Conservation (phyloP, 2,888 invertebrate genomes). For the Glyphotaelius pellucidus region DNA sequence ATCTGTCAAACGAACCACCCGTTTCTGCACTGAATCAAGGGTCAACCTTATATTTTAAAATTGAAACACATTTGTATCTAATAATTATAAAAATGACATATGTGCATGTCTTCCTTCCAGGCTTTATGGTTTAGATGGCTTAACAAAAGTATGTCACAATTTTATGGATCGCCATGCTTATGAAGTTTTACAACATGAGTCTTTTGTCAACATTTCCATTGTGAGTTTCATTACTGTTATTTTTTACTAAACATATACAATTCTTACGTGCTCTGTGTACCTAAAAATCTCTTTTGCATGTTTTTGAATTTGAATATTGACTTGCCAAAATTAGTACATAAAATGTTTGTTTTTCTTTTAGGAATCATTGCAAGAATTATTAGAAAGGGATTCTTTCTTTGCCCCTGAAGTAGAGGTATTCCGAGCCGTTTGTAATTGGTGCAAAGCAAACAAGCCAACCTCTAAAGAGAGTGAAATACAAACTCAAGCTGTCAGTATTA, state of each 20-base stretch:
- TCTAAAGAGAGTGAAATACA: slow-evolving; percentile 80
- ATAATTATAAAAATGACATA: not conserved
- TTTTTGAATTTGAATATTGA: not conserved
- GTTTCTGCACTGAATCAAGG: no score
- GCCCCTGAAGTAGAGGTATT: slow-evolving; percentile 98
- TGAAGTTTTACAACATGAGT: slow-evolving; percentile 89
- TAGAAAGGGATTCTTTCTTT: slow-evolving; percentile 96
- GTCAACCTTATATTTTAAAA: no score
- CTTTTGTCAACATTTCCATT: slow-evolving; percentile 89
- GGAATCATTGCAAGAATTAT: slow-evolving; percentile 89
- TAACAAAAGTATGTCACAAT: slow-evolving; percentile 89
- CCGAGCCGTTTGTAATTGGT: slow-evolving; percentile 92
- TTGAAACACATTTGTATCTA: no score
- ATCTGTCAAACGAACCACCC: no score
- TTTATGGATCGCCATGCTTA: slow-evolving; percentile 94
- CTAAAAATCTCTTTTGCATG: not conserved
- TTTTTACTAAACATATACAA: not conserved
- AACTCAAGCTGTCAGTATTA: slow-evolving; percentile 67
- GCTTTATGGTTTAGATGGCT: slow-evolving; percentile 81
- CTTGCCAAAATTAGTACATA: not conserved
- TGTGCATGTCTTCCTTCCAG: slow-evolving; percentile 68
- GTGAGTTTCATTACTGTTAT: slow-evolving; percentile 74
- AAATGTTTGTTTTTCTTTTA: slow-evolving; percentile 69
- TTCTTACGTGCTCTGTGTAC: not conserved
- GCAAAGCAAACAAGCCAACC: slow-evolving; percentile 84